These are phyloP conservation scores for Loris lydekkerianus DNA, from an alignment of 2,797 vertebrate genomes.

Conservation along the genomic window DNA sequence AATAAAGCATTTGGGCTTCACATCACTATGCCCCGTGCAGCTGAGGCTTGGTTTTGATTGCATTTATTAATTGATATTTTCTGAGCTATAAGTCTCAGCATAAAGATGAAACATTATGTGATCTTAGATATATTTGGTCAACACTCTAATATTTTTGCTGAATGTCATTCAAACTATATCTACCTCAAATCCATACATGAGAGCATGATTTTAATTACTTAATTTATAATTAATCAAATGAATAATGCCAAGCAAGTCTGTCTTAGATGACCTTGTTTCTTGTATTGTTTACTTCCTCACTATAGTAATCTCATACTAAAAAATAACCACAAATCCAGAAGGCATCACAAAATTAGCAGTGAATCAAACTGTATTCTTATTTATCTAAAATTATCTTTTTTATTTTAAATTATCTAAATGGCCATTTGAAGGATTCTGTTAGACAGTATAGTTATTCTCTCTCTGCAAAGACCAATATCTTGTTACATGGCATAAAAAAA, in stretches of 20 bases:
- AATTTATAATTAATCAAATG: neutral
- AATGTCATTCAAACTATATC: neutral
- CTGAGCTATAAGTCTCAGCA: neutral
- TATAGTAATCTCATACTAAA: neutral
- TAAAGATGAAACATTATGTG: neutral
- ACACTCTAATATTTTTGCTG: conserved; percentile 3
- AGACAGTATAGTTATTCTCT: neutral
- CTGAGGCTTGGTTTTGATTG: neutral
- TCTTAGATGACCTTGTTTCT: neutral
- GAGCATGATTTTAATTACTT: neutral
- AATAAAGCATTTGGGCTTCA: neutral
- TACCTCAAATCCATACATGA: neutral
- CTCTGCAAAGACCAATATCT: neutral
- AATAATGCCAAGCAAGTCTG: neutral
- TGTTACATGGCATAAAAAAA: neutral
- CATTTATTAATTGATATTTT: conserved; percentile 9
- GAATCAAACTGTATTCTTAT: neutral
- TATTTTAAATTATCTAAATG: neutral
- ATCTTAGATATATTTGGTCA: neutral
- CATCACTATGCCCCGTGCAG: neutral
- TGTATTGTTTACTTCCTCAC: neutral
- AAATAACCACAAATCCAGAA: neutral
- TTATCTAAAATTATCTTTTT: neutral
- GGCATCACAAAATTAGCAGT: neutral
- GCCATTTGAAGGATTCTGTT: conserved; percentile 1